phyloP scores from a whole-genome alignment of 2,888 invertebrate genomes.

The Teleiodes luculella region DNA sequence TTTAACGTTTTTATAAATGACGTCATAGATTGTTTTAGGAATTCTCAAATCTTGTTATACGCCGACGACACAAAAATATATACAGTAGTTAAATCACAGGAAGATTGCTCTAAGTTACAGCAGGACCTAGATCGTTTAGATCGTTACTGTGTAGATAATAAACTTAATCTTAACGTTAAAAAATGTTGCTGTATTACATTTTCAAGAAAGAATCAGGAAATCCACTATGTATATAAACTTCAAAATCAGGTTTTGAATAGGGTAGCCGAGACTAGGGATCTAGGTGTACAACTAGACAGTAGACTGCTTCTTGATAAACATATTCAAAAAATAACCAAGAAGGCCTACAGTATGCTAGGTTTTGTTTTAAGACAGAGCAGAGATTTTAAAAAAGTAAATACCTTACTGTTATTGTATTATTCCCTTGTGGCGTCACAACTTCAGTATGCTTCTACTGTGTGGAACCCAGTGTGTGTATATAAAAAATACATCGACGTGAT shows the following conservation, averaged over 20 bases:
- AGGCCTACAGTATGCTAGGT: background rate
- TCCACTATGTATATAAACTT: background rate
- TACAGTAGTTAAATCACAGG: background rate
- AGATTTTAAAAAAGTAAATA: background rate
- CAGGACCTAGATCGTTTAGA: background rate
- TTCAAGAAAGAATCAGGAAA: background rate
- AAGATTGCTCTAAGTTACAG: background rate
- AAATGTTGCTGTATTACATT: background rate
- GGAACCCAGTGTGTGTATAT: background rate
- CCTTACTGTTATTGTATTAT: background rate
- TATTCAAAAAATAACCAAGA: background rate
- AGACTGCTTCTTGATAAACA: background rate
- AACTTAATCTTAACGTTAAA: background rate
- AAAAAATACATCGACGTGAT: background rate
- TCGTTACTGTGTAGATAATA: background rate
- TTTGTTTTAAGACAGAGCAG: background rate
- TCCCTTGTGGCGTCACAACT: background rate
- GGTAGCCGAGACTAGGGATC: background rate
- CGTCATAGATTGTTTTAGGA: background rate
- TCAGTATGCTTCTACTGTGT: background rate
- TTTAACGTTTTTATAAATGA: conserved; percentile 11
- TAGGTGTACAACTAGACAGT: background rate
- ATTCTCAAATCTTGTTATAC: background rate
- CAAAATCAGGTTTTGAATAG: background rate
- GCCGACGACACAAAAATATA: conserved; percentile 8